Evolutionary conservation across 2,888 invertebrate genomes (phyloP).

Genomic region (Lissonota sp.): DNA sequence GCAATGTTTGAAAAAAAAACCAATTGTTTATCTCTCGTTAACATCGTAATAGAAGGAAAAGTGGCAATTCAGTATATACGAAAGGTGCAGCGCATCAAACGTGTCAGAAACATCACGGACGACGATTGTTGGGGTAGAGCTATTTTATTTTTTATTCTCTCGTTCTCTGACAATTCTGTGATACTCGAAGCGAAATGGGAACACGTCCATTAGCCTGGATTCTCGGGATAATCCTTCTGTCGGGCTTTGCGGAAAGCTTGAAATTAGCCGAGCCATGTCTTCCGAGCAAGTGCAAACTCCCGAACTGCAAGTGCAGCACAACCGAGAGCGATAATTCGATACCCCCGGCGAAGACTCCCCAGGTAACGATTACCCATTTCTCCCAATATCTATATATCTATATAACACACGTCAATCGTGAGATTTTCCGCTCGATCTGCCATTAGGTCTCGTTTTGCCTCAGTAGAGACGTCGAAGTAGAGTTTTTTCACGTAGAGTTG

Average conservation of each 20-base stretch:
- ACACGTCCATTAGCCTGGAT: neutral
- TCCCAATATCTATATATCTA: too few relatives aligned
- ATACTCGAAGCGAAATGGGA: constrained; percentile 25
- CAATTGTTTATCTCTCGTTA: too few relatives aligned
- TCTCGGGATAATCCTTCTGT: constrained; percentile 23
- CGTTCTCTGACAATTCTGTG: neutral
- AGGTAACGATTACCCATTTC: constrained; percentile 82
- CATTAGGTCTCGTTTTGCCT: too few relatives aligned
- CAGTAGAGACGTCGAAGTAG: too few relatives aligned
- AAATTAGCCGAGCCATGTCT: constrained; percentile 81
- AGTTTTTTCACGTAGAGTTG: too few relatives aligned
- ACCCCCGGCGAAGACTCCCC: constrained; percentile 84
- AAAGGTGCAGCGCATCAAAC: neutral
- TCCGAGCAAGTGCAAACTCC: constrained; percentile 83
- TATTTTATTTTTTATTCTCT: constrained; percentile 4
- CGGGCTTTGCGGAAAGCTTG: constrained; percentile 49
- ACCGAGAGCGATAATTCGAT: constrained; percentile 84
- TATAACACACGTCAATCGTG: too few relatives aligned
- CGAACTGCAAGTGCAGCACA: constrained; percentile 85
- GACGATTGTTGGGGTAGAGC: neutral
- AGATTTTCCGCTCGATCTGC: too few relatives aligned
- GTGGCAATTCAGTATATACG: constrained; percentile 15
- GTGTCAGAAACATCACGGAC: constrained; percentile 1
- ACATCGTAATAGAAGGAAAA: neutral
- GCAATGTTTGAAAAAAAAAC: neutral